Conservation (phyloP, 2,797 vertebrate genomes). For the Scleropages formosus region DNA sequence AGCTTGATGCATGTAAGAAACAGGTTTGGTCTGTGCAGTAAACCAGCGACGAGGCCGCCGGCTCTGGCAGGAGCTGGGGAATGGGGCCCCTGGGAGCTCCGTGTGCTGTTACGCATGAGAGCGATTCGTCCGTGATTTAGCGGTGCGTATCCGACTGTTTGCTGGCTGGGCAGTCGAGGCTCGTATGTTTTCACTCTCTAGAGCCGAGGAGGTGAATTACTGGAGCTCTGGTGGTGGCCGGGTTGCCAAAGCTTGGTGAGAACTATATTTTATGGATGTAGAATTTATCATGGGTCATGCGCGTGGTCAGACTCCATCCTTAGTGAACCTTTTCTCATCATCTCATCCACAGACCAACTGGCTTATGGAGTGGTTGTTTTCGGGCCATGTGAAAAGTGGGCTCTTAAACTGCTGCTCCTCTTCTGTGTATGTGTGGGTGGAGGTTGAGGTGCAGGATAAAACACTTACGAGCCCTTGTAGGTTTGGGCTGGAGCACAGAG, state of each 20-base stretch:
- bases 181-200: no score
- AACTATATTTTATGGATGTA: not conserved
- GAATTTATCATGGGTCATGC: not conserved
- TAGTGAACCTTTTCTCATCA: not conserved
- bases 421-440: not conserved
- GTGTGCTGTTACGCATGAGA: no score
- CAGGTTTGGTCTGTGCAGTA: no score
- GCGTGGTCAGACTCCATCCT: not conserved
- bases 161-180: no score
- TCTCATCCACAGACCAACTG: not conserved
- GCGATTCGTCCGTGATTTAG: no score
- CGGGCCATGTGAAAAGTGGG: not conserved
- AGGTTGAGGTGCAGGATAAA: not conserved
- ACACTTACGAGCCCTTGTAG: not conserved
- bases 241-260: not conserved
- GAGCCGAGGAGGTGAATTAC: not conserved
- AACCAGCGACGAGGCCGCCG: no score
- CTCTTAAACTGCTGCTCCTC: not conserved
- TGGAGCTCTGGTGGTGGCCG: not conserved
- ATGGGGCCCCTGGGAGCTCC: no score
- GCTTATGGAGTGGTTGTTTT: not conserved
- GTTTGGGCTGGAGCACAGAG: not conserved
- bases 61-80: no score
- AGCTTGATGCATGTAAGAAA: no score
- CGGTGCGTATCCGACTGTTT: no score